Evolutionary conservation across 1,140 invertebrate species (phyloP), one percentile per base, ranked within the genome.

Genomic region (Heliconius eleuchia): DNA sequence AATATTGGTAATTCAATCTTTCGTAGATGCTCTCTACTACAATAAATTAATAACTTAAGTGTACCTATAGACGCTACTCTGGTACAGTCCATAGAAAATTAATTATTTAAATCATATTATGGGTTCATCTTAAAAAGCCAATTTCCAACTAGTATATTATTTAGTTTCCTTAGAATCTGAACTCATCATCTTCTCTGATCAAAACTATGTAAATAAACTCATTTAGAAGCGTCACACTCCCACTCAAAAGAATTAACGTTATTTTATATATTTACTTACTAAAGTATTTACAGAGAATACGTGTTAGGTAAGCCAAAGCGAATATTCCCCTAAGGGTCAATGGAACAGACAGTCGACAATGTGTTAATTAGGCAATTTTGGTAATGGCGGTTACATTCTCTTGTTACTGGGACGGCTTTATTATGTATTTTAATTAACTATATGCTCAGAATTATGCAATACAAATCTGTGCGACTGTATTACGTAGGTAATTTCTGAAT

Each of bases 1-100:
- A 74, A 80, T 77, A 74, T 79, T 80, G 76, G 60, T 70, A 66
- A 70, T 66, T 79, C 78, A 71, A 74, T 76, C 74, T 75, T 50
- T 71, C 30, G 37, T 70, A 18, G 74, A 70, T 66, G n/a, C 66
- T 27, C n/a, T 34, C 27, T 16, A 70, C 60, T 70, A 70, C 16
- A 76, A 39, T 42, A 11, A 30, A 30, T 16, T 23, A 23, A n/a
- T 57, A 57, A 8, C 52, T n/a, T n/a, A 57, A 57, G 55, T 57
- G n/a, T 57, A 57, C 7, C 19, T 3, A 52, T 57, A 57, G 55
- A 57, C n/a, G 55, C 2, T 57, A 19, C 50, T 52, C 6, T 18
- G 0, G 23, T 23, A 23, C 23, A 23, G 23, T 6, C 18, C 5
- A 52, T 19, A 52, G 18, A 18, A 52, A 52, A 52, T 19, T 19